Evolutionary conservation across 2,113 vertebrate genomes (phyloP).

Genomic region (Lipophrys pholis): DNA sequence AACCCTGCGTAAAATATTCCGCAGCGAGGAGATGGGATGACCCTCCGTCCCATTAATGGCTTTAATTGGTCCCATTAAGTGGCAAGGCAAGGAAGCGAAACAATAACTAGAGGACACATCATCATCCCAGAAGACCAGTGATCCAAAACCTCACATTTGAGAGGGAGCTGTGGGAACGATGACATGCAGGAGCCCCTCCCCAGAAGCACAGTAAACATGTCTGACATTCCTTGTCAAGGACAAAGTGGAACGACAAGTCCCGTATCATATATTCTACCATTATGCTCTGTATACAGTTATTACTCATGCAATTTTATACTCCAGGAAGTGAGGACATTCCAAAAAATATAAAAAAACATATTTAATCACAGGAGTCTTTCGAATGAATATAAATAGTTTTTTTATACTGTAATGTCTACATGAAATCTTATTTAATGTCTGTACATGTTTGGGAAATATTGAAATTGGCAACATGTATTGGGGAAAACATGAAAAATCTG

Average conservation of each 20-base stretch:
- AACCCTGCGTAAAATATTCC: conserved; percentile 42
- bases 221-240: conserved; percentile 19
- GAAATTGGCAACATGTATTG: too few relatives aligned
- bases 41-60: conserved; percentile 69
- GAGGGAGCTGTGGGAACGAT: conserved; percentile 9
- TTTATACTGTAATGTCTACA: too few relatives aligned
- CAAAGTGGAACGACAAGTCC: conserved; percentile 3
- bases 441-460: too few relatives aligned
- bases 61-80: conserved; percentile 79
- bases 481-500: too few relatives aligned
- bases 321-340: too few relatives aligned
- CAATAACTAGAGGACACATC: conserved; percentile 75
- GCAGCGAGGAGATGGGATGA: conserved; percentile 59
- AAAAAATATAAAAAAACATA: too few relatives aligned
- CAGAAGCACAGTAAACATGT: neutral
- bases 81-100: conserved; percentile 73
- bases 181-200: neutral
- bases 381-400: too few relatives aligned
- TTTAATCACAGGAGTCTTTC: too few relatives aligned
- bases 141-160: conserved; percentile 63
- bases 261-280: too few relatives aligned
- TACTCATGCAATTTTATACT: too few relatives aligned
- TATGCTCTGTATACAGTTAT: too few relatives aligned
- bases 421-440: too few relatives aligned
- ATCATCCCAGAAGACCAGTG: conserved; percentile 57